A percentile compares a stretch with the other conserved stretches of the same genome.
These are phyloP conservation scores for Lacerta agilis DNA, from an alignment of 2,797 vertebrate species.

Conservation along the genomic window DNA sequence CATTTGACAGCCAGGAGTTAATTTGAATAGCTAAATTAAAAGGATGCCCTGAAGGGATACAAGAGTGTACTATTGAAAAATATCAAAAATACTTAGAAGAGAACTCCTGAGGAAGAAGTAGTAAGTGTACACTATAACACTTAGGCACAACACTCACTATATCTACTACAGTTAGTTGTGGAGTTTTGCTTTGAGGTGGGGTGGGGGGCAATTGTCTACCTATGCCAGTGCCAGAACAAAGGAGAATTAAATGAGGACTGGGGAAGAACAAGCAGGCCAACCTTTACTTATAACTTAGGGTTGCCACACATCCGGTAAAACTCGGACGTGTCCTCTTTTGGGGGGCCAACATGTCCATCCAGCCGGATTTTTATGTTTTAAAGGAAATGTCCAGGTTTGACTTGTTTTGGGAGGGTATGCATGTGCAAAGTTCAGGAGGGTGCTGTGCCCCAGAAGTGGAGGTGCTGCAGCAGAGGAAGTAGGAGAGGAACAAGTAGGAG, in stretches of 20 bases:
- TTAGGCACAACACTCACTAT: background rate
- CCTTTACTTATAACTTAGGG: background rate
- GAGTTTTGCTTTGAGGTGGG: background rate
- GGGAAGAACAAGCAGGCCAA: background rate
- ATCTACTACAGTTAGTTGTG: background rate
- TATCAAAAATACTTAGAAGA: background rate
- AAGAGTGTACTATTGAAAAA: slow-evolving; percentile 6
- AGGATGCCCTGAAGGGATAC: slow-evolving; percentile 27
- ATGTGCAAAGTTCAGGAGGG: too few species aligned
- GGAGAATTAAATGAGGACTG: background rate
- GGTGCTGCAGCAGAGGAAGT: too few species aligned
- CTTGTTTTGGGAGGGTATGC: too few species aligned
- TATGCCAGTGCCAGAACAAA: background rate
- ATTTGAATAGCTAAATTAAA: slow-evolving; percentile 32
- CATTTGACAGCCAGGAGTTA: slow-evolving; percentile 36
- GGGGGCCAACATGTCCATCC: too few species aligned
- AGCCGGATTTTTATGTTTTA: too few species aligned
- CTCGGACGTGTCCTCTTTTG: too few species aligned
- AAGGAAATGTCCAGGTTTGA: too few species aligned
- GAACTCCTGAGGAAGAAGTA: background rate
- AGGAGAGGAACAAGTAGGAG: too few species aligned
- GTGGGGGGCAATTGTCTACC: background rate
- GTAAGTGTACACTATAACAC: background rate
- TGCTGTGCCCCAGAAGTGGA: too few species aligned
- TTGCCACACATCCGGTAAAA: too few species aligned